Percentiles rank a stretch among this genome's conserved stretches.
These are phyloP conservation scores for Theonella swinhoei DNA, from an alignment of 37 sponge, comb jelly and placozoan genomes.

Conservation along the genomic window DNA sequence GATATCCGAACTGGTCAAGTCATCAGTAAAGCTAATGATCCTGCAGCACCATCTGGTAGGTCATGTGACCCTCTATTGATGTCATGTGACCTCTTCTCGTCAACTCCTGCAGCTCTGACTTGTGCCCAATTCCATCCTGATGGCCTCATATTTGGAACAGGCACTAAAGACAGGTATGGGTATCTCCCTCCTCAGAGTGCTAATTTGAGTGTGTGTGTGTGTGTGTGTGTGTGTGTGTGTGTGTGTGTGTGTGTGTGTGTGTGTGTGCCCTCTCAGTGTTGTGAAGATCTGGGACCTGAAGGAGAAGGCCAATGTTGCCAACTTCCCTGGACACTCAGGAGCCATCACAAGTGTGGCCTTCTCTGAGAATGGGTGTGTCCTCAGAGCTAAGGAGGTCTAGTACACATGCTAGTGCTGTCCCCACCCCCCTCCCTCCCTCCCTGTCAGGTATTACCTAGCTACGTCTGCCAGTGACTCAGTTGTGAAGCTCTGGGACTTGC, in stretches of 20 bases:
- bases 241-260: not conserved
- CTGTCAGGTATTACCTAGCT: slow-evolving; percentile 89
- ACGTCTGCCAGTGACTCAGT: slow-evolving; percentile 93
- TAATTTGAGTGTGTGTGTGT: not conserved
- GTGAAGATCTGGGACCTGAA: slow-evolving; percentile 99
- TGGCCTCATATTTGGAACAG: slow-evolving; percentile 99
- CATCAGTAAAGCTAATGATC: slow-evolving; percentile 74
- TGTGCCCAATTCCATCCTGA: slow-evolving; percentile 99
- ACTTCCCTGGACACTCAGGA: slow-evolving; percentile 96
- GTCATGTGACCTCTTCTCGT: not conserved
- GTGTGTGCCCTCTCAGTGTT: slow-evolving; percentile 37
- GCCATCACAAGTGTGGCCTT: slow-evolving; percentile 91
- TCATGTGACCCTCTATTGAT: not conserved
- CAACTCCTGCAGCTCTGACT: slow-evolving; percentile 72
- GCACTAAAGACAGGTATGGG: slow-evolving; percentile 84
- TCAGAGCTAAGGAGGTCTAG: not conserved
- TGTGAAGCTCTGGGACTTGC: slow-evolving; percentile 98
- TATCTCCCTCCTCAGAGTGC: not conserved
- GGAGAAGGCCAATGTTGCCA: slow-evolving; percentile 97
- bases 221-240: not conserved
- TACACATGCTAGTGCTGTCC: not conserved
- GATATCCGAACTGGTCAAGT: slow-evolving; percentile 88
- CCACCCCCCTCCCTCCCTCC: not conserved
- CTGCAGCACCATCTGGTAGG: slow-evolving; percentile 41
- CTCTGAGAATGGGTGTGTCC: slow-evolving; percentile 97